A percentile compares a stretch with the other conserved stretches of the same genome.
phyloP scores from a whole-genome alignment of 2,113 vertebrate genomes.

The Mionectes macconnelli region DNA sequence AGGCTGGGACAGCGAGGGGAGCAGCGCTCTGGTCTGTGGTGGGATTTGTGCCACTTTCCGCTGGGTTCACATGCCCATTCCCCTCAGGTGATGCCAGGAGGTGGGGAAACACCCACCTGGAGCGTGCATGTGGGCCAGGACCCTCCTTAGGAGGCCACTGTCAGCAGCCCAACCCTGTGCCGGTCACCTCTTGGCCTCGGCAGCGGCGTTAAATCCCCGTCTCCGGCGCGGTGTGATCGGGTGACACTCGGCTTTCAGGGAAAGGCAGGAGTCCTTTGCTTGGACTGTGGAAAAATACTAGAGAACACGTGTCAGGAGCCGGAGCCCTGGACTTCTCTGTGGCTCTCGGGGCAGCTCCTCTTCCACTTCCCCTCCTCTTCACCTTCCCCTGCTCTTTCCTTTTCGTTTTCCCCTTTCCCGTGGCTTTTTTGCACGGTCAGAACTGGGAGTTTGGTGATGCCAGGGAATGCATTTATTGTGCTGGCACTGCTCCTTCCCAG shows the following conservation, averaged over 20 bases:
- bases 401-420: not conserved
- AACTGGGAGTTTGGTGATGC: not conserved
- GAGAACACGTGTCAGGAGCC: not conserved
- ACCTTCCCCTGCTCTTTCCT: not conserved
- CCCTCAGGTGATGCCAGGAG: not conserved
- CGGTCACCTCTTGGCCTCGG: not conserved
- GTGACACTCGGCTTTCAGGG: not conserved
- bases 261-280: not conserved
- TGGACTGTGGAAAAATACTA: not conserved
- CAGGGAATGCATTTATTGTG: not conserved
- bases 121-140: not conserved
- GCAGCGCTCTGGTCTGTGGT: not conserved
- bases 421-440: not conserved
- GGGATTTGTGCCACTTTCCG: not conserved
- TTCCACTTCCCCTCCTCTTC: not conserved
- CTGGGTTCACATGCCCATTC: accelerated
- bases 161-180: not conserved
- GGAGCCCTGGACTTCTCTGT: not conserved
- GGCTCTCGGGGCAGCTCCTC: not conserved
- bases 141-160: not conserved
- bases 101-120: not conserved
- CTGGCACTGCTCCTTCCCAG: not conserved
- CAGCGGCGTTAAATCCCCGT: not conserved
- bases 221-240: not conserved
- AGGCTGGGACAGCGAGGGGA: not conserved